These are phyloP conservation scores for Bettongia penicillata DNA, from an alignment of 2,113 vertebrate genomes.

Conservation along the genomic window DNA sequence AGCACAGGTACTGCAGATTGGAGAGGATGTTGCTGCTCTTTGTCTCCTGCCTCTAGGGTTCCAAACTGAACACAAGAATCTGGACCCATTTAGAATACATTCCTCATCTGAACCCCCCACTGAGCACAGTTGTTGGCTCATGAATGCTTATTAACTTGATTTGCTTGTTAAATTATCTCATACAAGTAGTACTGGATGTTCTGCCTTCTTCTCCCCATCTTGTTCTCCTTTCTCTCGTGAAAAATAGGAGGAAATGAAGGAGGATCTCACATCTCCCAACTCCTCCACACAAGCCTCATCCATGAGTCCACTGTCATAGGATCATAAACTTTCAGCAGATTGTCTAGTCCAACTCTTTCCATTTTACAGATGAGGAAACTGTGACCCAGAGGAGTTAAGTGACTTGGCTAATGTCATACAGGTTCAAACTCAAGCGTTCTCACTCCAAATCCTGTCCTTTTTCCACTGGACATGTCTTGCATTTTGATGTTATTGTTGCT, in stretches of 20 bases:
- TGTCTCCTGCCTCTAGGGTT: no score
- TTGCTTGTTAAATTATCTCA: background rate
- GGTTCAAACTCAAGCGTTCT: background rate
- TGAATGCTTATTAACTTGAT: no score
- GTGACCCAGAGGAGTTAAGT: background rate
- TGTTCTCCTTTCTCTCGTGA: background rate
- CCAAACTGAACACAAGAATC: no score
- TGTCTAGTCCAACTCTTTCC: background rate
- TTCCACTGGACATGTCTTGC: background rate
- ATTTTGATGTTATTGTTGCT: background rate
- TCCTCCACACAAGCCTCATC: no score
- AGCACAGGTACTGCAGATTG: no score
- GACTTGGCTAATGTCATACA: background rate
- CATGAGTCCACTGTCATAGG: background rate
- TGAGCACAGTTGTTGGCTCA: no score
- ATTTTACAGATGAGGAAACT: background rate
- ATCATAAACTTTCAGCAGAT: background rate
- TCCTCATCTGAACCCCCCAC: no score
- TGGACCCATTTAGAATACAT: no score
- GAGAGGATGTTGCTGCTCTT: no score
- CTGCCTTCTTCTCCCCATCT: background rate
- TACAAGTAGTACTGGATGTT: background rate
- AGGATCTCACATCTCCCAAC: no score
- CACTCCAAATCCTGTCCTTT: background rate
- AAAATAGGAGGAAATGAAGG: background rate